phyloP scores from a whole-genome alignment of 2,797 vertebrate genomes.

The Linurgus olivaceus region DNA sequence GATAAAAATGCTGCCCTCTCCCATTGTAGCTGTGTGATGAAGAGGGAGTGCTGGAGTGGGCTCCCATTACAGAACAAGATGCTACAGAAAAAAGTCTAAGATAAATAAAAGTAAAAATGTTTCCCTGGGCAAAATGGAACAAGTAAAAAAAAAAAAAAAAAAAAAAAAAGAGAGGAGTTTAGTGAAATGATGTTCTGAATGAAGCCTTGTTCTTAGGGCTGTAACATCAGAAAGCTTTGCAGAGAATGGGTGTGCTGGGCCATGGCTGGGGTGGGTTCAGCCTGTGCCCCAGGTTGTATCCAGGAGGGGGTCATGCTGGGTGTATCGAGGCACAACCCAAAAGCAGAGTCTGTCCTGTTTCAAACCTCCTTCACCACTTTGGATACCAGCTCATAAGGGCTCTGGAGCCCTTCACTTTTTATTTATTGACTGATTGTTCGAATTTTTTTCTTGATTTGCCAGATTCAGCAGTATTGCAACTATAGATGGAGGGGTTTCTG shows the following conservation, averaged over 20 bases:
- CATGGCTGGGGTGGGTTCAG: neutral
- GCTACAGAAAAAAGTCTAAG: neutral
- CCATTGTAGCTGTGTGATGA: neutral
- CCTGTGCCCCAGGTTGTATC: neutral
- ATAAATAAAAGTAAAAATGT: neutral
- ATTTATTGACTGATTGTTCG: neutral
- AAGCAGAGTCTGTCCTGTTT: neutral
- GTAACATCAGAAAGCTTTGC: neutral
- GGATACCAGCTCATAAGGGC: neutral
- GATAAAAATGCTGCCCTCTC: neutral
- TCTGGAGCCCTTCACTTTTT: neutral
- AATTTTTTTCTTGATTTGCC: neutral
- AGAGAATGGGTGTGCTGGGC: neutral
- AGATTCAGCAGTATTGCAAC: neutral
- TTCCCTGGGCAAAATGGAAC: neutral
- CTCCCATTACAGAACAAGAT: neutral
- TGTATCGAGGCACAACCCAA: accelerated
- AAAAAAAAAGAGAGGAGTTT: neutral
- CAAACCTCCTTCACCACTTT: neutral
- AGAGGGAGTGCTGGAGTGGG: neutral
- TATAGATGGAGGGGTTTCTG: neutral
- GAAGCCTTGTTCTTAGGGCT: neutral
- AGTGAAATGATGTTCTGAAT: neutral
- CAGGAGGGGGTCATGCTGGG: neutral
- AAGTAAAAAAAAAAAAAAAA: neutral